Conservation (phyloP, 2,888 invertebrate genomes). For the Acrobeloides nanus region DNA sequence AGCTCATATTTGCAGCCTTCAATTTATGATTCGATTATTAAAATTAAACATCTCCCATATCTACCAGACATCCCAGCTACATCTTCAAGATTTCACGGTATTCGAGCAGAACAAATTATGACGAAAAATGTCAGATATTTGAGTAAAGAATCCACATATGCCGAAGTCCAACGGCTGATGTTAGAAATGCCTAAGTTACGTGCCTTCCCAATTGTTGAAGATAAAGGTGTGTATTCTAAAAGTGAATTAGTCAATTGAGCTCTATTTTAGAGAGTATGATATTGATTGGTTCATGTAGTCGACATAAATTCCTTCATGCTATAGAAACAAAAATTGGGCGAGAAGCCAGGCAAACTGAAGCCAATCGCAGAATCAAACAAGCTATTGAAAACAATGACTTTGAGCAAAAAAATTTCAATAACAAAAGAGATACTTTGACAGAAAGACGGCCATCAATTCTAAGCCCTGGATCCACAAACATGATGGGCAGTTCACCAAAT, state of each 20-base stretch:
- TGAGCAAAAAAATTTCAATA: too few relatives aligned
- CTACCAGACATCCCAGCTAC: constrained; percentile 71
- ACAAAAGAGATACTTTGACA: too few relatives aligned
- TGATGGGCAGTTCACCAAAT: too few relatives aligned
- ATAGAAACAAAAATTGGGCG: constrained; percentile 37
- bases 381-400: too few relatives aligned
- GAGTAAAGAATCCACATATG: constrained; percentile 73
- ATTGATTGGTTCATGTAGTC: constrained; percentile 70
- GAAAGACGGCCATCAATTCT: too few relatives aligned
- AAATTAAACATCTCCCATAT: constrained; percentile 92
- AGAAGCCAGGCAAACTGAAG: constrained; percentile 18
- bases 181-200: constrained; percentile 69
- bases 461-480: too few relatives aligned
- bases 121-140: constrained; percentile 59
- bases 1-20: constrained; percentile 89
- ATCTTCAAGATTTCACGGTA: constrained; percentile 39
- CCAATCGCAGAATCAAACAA: too few relatives aligned
- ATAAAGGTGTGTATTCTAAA: too few relatives aligned
- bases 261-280: constrained; percentile 74
- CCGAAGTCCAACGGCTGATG: constrained; percentile 74
- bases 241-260: too few relatives aligned
- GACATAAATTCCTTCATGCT: constrained; percentile 47
- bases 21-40: constrained; percentile 94
- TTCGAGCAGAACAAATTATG: constrained; percentile 89
- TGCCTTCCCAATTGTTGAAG: constrained; percentile 89